Evolutionary conservation across 2,888 invertebrate genomes (phyloP).

Genomic region (Theretra japonica): DNA sequence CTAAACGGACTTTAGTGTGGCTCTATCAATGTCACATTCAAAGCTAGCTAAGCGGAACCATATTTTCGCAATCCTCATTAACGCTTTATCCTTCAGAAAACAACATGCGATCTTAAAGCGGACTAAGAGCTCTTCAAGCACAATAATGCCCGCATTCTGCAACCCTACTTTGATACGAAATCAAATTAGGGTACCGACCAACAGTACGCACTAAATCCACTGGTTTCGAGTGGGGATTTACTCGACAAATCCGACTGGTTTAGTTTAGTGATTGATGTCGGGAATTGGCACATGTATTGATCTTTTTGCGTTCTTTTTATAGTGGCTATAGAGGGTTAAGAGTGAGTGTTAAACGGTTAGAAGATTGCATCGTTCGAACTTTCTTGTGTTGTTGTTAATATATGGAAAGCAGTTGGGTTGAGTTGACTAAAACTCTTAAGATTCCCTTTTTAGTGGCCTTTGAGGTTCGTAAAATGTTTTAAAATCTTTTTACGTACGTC

Average conservation of each 20-base stretch:
- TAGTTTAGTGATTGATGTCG: constrained; percentile 51
- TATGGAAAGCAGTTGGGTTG: too few species aligned
- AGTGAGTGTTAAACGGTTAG: not conserved
- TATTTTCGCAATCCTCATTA: not conserved
- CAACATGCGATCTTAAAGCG: not conserved
- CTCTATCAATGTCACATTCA: too few species aligned
- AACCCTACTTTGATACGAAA: constrained; percentile 48
- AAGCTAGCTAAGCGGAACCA: too few species aligned
- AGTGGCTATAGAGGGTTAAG: not conserved
- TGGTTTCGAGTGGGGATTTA: constrained; percentile 35
- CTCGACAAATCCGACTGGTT: constrained; percentile 46
- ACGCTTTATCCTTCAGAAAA: not conserved
- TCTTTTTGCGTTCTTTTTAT: not conserved
- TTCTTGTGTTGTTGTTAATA: too few species aligned
- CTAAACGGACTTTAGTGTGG: too few species aligned
- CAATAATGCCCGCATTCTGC: constrained; percentile 48
- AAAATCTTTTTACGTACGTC: too few species aligned
- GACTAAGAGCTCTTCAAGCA: not conserved
- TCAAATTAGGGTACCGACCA: constrained; percentile 49
- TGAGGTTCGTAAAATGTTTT: too few species aligned
- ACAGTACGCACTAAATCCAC: constrained; percentile 34
- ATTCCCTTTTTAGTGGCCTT: too few species aligned
- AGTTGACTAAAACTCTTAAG: too few species aligned
- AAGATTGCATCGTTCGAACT: not conserved
- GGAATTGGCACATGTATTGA: not conserved